A percentile compares a stretch with the other conserved stretches of the same genome.
Conservation (phyloP, 1,140 invertebrate genomes). For the Macrobrachium rosenbergii region DNA sequence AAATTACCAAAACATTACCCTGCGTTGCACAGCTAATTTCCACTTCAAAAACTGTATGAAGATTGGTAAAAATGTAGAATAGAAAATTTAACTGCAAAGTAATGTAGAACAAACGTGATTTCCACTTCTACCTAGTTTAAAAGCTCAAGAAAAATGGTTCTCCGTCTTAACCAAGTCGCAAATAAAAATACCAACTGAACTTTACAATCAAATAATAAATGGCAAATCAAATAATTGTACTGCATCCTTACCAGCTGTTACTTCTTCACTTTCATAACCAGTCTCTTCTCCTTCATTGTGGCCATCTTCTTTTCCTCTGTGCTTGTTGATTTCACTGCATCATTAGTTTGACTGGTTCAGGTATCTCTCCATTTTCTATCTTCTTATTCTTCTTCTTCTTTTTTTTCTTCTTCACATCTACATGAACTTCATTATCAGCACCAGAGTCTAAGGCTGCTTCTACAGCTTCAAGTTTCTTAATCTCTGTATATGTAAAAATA, state of each 20-base stretch:
- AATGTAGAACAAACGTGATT: too few species aligned
- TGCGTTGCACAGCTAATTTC: too few species aligned
- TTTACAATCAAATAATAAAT: neutral
- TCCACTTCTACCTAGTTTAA: too few species aligned
- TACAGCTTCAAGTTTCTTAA: conserved; percentile 1
- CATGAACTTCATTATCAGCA: conserved; percentile 46
- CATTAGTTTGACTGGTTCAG: neutral
- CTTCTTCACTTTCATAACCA: conserved; percentile 34
- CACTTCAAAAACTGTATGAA: too few species aligned
- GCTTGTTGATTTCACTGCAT: neutral
- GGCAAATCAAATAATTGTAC: too few species aligned
- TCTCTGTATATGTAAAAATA: conserved; percentile 9
- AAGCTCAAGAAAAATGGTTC: too few species aligned
- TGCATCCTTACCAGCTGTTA: conserved; percentile 4
- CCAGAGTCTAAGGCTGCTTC: conserved; percentile 40
- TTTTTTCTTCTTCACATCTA: neutral
- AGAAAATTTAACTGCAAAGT: too few species aligned
- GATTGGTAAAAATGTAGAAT: too few species aligned
- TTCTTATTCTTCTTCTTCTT: conserved; percentile 14
- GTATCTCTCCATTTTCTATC: neutral
- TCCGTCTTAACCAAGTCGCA: too few species aligned
- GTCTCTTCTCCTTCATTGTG: conserved; percentile 32
- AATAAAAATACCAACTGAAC: too few species aligned
- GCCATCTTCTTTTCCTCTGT: neutral
- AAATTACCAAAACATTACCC: too few species aligned